phyloP scores from a whole-genome alignment of 1,140 invertebrate genomes.

The Trachymyrmex cornetzi region DNA sequence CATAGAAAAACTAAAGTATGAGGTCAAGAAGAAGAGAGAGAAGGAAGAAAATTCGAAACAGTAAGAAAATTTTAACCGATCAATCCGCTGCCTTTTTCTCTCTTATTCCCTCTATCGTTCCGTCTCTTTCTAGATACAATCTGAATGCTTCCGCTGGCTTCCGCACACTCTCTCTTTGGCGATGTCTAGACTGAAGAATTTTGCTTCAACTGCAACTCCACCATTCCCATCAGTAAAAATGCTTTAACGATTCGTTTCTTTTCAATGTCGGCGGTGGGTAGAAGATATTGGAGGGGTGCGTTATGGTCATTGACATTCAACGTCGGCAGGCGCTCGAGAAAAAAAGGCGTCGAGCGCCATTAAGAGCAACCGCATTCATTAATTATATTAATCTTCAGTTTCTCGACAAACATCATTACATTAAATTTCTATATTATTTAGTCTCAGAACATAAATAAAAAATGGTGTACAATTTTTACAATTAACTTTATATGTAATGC shows the following conservation, averaged over 20 bases:
- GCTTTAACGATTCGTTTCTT: constrained; percentile 64
- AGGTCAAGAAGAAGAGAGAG: not conserved
- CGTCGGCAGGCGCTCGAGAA: not conserved
- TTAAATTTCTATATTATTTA: not conserved
- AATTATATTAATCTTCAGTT: constrained; percentile 31
- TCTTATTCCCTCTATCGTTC: not conserved
- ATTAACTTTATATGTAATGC: not conserved
- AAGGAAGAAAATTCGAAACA: constrained; percentile 17
- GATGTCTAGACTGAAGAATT: constrained; percentile 46
- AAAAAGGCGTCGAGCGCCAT: not conserved
- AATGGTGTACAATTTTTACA: not conserved
- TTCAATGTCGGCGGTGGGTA: constrained; percentile 58
- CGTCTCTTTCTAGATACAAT: constrained; percentile 1
- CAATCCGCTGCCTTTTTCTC: constrained; percentile 30
- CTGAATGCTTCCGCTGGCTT: not conserved
- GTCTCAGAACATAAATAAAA: not conserved
- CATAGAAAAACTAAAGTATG: not conserved
- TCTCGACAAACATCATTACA: not conserved
- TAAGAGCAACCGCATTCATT: not conserved
- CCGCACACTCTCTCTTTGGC: not conserved
- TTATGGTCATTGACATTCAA: constrained; percentile 63
- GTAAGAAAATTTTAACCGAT: constrained; percentile 65
- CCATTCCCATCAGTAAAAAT: constrained; percentile 12
- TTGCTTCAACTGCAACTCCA: not conserved
- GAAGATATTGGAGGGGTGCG: not conserved